phyloP scores from a whole-genome alignment of 64 coral and sea anemone genomes.

The Trachythela sp. region DNA sequence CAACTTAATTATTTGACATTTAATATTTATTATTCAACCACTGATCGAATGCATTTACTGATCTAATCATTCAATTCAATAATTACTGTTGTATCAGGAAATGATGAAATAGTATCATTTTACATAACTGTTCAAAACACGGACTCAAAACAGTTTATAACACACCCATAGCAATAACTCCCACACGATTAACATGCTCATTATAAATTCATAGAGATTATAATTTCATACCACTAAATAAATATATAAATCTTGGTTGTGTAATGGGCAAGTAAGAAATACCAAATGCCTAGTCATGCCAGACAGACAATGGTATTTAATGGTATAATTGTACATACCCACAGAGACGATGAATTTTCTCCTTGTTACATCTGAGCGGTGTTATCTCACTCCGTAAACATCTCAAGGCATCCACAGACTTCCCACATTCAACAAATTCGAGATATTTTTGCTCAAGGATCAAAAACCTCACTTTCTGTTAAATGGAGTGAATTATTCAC shows the following conservation, averaged over 20 bases:
- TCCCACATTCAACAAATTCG: slow-evolving; percentile 79
- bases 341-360: slow-evolving; percentile 87
- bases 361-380: slow-evolving; percentile 80
- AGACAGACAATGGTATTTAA: neutral
- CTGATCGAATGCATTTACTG: too few species aligned
- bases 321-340: slow-evolving; percentile 55
- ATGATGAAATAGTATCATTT: too few species aligned
- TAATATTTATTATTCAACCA: too few species aligned
- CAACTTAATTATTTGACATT: too few species aligned
- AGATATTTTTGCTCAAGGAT: slow-evolving; percentile 95
- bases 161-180: too few species aligned
- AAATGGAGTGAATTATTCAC: neutral
- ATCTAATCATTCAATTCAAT: too few species aligned
- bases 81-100: too few species aligned
- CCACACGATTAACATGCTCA: too few species aligned
- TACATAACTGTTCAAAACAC: too few species aligned
- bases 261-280: neutral
- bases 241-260: neutral
- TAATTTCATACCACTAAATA: neutral
- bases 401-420: slow-evolving; percentile 74
- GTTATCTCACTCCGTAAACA: slow-evolving; percentile 92
- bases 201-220: neutral
- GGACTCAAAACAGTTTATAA: too few species aligned
- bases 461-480: slow-evolving; percentile 97
- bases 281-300: neutral